phyloP scores from a whole-genome alignment of 1,140 invertebrate genomes.

The Gonioctena quinquepunctata region DNA sequence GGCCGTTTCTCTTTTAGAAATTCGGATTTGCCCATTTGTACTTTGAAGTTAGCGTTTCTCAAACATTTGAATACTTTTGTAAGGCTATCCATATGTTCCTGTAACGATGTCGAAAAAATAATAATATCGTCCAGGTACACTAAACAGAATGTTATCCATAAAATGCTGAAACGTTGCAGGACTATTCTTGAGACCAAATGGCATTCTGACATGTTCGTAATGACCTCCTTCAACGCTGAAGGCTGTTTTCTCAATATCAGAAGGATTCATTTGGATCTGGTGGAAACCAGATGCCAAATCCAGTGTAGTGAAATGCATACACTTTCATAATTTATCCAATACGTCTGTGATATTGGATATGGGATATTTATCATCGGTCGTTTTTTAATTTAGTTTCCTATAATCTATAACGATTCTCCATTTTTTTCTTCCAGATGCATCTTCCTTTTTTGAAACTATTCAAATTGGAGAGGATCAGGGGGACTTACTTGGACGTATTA shows the following conservation, averaged over 20 bases:
- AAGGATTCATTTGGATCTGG: conserved; percentile 52
- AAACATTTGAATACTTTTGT: neutral
- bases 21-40: neutral
- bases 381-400: conserved; percentile 54
- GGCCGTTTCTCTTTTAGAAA: neutral
- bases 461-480: conserved; percentile 54
- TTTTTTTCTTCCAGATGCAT: conserved; percentile 36
- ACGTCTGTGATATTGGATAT: conserved; percentile 58
- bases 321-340: conserved; percentile 52
- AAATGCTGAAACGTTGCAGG: conserved; percentile 14
- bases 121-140: neutral
- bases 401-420: conserved; percentile 54
- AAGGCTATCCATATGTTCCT: neutral
- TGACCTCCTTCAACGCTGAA: conserved; percentile 48
- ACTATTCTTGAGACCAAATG: conserved; percentile 42
- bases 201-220: conserved; percentile 50
- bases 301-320: conserved; percentile 52
- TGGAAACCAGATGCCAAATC: conserved; percentile 56
- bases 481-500: conserved; percentile 45
- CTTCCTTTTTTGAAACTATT: conserved; percentile 42
- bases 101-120: neutral
- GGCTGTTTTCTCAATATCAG: conserved; percentile 54
- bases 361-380: conserved; percentile 57
- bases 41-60: neutral
- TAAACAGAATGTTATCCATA: conserved; percentile 2